Evolutionary conservation across 2,113 vertebrate species (phyloP).

Genomic region (Pterocles gutturalis): DNA sequence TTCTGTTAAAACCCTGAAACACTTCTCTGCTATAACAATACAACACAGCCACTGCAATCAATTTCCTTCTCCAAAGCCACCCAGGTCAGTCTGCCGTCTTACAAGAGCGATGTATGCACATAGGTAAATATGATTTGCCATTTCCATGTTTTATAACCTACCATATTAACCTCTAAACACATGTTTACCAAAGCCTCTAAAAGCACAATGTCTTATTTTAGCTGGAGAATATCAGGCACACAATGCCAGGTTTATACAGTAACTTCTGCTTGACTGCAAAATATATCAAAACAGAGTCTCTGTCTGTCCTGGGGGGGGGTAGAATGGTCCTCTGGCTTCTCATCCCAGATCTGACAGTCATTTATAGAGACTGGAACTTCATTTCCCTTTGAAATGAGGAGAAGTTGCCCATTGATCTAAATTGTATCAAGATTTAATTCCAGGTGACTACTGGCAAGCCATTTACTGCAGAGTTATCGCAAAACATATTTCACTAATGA

Average conservation of each 20-base stretch:
- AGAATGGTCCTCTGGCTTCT: background rate
- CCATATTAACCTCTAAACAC: background rate
- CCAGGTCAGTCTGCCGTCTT: background rate
- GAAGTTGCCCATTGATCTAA: background rate
- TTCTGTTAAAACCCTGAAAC: background rate
- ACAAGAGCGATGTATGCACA: background rate
- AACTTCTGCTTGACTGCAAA: slow-evolving; percentile 10
- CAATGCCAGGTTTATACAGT: background rate
- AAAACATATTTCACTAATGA: background rate
- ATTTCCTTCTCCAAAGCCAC: background rate
- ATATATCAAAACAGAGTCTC: background rate
- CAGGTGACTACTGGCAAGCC: background rate
- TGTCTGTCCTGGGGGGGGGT: background rate
- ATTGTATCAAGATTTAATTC: background rate
- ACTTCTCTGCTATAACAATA: background rate
- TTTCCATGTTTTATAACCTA: background rate
- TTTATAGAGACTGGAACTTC: background rate
- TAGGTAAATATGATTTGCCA: background rate
- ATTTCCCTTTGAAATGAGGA: background rate
- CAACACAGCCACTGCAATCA: background rate
- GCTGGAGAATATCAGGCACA: background rate
- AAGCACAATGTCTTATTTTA: background rate
- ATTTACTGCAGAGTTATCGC: background rate
- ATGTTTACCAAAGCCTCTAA: background rate
- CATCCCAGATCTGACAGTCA: background rate